Evolutionary conservation across 1,140 invertebrate species (phyloP).

Genomic region (Aphaenogaster rudis): DNA sequence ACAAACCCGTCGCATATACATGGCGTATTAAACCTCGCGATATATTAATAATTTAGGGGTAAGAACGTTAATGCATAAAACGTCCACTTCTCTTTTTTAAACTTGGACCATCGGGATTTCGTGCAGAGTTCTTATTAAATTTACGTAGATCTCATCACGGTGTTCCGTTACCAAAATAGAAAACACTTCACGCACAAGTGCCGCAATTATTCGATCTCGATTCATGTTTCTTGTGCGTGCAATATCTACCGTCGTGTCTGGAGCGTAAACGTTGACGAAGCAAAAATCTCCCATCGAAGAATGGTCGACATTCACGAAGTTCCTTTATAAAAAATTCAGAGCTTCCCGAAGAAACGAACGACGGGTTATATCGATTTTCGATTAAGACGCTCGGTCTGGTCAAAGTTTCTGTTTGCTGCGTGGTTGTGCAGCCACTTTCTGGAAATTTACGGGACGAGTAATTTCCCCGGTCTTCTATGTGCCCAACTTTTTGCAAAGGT

Average conservation of each 20-base stretch:
- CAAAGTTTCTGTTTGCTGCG: conserved; percentile 12
- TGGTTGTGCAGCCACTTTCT: not conserved
- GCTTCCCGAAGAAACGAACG: conserved; percentile 23
- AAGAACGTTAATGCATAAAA: not conserved
- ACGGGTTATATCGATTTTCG: conserved; percentile 22
- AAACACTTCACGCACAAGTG: conserved; percentile 15
- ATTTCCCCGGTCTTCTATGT: conserved; percentile 7
- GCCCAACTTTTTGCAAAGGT: conserved; percentile 24
- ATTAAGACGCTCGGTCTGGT: conserved; percentile 21
- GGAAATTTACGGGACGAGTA: conserved; percentile 16
- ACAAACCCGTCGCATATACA: not conserved
- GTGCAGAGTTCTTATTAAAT: not conserved
- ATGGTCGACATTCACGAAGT: conserved; percentile 5
- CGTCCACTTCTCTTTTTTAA: not conserved
- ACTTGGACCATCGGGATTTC: not conserved
- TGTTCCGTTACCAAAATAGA: conserved; percentile 22
- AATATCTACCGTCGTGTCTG: not conserved
- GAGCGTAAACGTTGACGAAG: not conserved
- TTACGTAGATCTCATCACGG: not conserved
- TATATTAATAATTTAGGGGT: conserved; percentile 16
- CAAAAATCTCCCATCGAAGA: conserved; percentile 27
- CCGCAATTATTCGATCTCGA: conserved; percentile 27
- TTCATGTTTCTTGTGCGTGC: conserved; percentile 3
- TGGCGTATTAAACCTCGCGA: conserved; percentile 15
- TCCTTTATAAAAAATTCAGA: conserved; percentile 41